phyloP scores from a whole-genome alignment of 2,888 invertebrate species.

The Stenichneumon culpator region DNA sequence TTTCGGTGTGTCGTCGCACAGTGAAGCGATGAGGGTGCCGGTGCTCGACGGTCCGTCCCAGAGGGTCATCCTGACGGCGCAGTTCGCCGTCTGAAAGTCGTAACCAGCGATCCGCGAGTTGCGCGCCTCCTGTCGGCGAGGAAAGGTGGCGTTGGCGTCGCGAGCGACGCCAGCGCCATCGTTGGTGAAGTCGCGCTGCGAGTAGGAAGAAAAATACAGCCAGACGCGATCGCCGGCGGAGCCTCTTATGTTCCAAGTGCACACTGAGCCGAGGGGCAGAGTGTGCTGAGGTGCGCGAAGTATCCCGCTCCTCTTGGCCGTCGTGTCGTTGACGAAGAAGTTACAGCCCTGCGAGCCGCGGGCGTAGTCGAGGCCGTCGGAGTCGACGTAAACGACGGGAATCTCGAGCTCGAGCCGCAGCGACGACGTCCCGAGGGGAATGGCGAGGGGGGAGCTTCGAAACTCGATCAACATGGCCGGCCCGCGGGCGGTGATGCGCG shows the following conservation, averaged over 20 bases:
- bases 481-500: slow-evolving; percentile 90
- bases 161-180: neutral
- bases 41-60: slow-evolving; percentile 81
- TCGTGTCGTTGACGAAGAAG: slow-evolving; percentile 85
- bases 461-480: slow-evolving; percentile 95
- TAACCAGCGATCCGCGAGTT: slow-evolving; percentile 49
- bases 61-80: slow-evolving; percentile 80
- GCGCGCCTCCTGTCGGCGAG: neutral
- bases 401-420: slow-evolving; percentile 94
- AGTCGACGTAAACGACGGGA: slow-evolving; percentile 95
- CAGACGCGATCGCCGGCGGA: slow-evolving; percentile 93
- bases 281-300: slow-evolving; percentile 94
- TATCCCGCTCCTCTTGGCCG: slow-evolving; percentile 89
- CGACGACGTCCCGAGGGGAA: slow-evolving; percentile 91
- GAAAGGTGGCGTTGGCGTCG: slow-evolving; percentile 82
- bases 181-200: slow-evolving; percentile 90
- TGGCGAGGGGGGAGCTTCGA: slow-evolving; percentile 93
- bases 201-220: slow-evolving; percentile 95
- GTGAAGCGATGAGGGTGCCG: slow-evolving; percentile 78
- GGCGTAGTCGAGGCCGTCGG: slow-evolving; percentile 94
- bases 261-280: slow-evolving; percentile 94
- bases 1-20: slow-evolving; percentile 89
- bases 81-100: slow-evolving; percentile 58
- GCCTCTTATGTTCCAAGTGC: slow-evolving; percentile 94
- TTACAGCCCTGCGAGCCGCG: slow-evolving; percentile 85